Evolutionary conservation across 2,113 vertebrate genomes (phyloP), one percentile per base, ranked within the genome.

Genomic region (Oncorhynchus gorbuscha): DNA sequence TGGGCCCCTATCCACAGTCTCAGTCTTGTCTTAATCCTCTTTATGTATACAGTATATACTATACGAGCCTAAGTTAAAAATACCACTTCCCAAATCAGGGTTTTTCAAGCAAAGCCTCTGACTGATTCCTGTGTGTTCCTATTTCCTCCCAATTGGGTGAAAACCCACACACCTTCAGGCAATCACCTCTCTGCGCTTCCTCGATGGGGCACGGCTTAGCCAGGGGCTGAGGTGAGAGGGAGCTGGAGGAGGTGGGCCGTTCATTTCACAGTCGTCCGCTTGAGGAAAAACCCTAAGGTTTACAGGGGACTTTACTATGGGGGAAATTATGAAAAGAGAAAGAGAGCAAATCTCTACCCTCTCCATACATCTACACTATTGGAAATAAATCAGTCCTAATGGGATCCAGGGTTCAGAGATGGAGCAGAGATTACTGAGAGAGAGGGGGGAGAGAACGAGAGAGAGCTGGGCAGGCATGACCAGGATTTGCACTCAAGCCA

Each of bases 331-430:
- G 86, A 83, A 85, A 76, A 75, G 85, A 83, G 84, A 89, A 83
- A 74, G 91, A 22, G 88, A 88, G 83, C 84, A 90, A 91, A 91
- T 87, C 91, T 87, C 91, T 88, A 82, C 84, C n/a, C 79, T 86
- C 81, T 67, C 82, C 59, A 69, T 91, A 89, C 89, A 93, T 91
- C 86, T 92, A 93, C 86, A 93, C 91, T 93, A 92, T 86, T 91
- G 88, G 86, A 90, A 86, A 88, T 86, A 94, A 94, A 93, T 94
- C 92, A 90, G 88, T 86, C 91, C 93, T 94, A 94, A 94, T 93
- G 88, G 91, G 93, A 94, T 94, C 81, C 87, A 89, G 86, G 87
- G 93, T 93, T 94, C 92, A 94, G 79, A 28, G 83, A 83, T 76
- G 72, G 92, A 91, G 87, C 90, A 93, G 81, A 92, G 92, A 91